phyloP scores from a whole-genome alignment of 1,140 invertebrate species.

The Apocrypta bakeri region DNA sequence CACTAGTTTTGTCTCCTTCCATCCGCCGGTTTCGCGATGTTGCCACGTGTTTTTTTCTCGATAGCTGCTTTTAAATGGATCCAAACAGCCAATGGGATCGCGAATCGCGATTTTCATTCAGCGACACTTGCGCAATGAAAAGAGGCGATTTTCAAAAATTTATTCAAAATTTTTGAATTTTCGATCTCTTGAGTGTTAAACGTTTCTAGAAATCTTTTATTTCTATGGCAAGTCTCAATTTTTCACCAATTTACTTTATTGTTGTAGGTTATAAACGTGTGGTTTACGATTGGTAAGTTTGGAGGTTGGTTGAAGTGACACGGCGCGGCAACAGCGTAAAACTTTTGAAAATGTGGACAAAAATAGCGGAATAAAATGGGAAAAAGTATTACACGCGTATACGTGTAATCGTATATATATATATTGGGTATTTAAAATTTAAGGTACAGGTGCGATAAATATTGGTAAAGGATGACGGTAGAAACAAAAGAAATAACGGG shows the following conservation, averaged over 20 bases:
- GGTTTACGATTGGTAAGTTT: neutral
- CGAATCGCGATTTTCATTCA: too few species aligned
- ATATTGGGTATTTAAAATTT: too few species aligned
- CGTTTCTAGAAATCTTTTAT: too few species aligned
- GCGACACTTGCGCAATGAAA: conserved; percentile 18
- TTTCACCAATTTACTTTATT: too few species aligned
- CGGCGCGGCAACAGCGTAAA: conserved; percentile 23
- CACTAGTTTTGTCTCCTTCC: conserved; percentile 52
- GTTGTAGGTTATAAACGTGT: too few species aligned
- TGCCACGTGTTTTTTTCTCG: conserved; percentile 37
- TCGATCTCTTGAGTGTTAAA: too few species aligned
- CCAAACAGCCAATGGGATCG: conserved; percentile 1
- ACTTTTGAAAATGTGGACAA: conserved; percentile 40
- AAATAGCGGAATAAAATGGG: neutral
- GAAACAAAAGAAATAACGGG: neutral
- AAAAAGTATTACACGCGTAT: neutral
- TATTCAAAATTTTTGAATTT: too few species aligned
- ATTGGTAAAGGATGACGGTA: neutral
- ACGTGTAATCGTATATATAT: too few species aligned
- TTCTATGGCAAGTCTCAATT: too few species aligned
- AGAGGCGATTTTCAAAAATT: neutral
- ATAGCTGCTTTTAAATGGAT: conserved; percentile 32
- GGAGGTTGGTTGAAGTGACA: neutral
- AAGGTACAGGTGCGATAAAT: neutral
- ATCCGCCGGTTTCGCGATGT: conserved; percentile 46